These are phyloP conservation scores for Gymnarchus niloticus DNA, from an alignment of 2,113 vertebrate species.

Conservation along the genomic window DNA sequence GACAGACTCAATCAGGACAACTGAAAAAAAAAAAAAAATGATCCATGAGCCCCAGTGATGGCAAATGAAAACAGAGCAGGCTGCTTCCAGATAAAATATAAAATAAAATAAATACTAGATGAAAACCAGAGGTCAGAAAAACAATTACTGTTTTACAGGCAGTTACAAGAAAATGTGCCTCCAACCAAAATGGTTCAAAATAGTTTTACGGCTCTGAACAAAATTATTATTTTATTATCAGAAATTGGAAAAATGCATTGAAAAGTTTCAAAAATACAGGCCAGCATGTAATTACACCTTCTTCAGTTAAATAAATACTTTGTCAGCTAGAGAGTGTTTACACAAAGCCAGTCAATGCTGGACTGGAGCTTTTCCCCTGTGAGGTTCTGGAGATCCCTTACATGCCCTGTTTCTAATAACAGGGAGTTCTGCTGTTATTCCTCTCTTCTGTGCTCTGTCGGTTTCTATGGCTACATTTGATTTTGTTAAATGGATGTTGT, in stretches of 20 bases:
- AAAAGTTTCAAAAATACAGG: neutral
- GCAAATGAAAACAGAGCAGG: neutral
- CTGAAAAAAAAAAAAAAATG: neutral
- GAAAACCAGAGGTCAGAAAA: conserved; percentile 13
- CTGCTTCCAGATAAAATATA: neutral
- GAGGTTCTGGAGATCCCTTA: neutral
- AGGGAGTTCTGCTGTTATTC: neutral
- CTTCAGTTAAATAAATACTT: neutral
- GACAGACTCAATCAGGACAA: neutral
- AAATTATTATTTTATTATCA: neutral
- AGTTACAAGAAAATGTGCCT: neutral
- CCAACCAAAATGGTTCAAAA: neutral
- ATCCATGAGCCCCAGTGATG: neutral
- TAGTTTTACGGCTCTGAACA: neutral
- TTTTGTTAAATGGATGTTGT: neutral
- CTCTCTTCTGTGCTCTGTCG: neutral
- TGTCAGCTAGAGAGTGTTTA: neutral
- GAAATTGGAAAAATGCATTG: neutral
- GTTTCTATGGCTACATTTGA: neutral
- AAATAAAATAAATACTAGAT: conserved; percentile 4
- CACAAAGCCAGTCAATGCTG: neutral
- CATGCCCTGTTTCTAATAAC: neutral
- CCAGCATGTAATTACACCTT: neutral
- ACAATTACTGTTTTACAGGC: conserved; percentile 1
- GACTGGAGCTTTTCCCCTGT: neutral